Conservation (phyloP, 2,113 vertebrate genomes). For the Muntiacus muntjak region DNA sequence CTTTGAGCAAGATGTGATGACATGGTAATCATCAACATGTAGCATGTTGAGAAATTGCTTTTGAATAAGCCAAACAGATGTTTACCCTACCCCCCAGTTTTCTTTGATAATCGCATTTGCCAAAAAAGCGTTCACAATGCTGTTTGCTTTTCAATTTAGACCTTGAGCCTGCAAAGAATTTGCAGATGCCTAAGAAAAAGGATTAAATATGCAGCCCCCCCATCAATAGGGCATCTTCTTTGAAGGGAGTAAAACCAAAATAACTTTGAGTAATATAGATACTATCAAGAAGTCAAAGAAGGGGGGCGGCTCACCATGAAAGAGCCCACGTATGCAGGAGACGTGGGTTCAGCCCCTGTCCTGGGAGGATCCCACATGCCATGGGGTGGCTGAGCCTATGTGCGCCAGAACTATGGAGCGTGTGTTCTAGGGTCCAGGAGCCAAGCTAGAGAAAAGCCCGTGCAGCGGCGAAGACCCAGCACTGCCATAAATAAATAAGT, state of each 20-base stretch:
- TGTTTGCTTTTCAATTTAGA: background rate
- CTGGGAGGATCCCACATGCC: background rate
- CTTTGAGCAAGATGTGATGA: background rate
- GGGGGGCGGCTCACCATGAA: background rate
- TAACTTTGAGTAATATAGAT: background rate
- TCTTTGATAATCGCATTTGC: background rate
- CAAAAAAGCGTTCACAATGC: conserved; percentile 11
- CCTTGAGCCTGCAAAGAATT: background rate
- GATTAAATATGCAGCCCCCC: background rate
- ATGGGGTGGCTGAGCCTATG: background rate
- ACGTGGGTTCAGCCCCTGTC: background rate
- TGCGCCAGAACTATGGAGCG: background rate
- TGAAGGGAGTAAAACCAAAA: conserved; percentile 15
- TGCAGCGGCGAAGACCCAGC: background rate
- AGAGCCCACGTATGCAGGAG: background rate
- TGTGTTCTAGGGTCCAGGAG: background rate
- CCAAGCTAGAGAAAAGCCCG: background rate
- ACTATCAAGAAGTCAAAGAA: background rate
- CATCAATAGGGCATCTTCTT: background rate
- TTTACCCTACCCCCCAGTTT: background rate
- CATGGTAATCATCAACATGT: background rate
- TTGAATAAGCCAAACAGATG: background rate
- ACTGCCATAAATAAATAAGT: background rate
- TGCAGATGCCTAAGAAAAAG: background rate
- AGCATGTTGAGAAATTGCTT: background rate